Conservation (phyloP, 2,113 vertebrate species). For the Mormyrus iriodes region DNA sequence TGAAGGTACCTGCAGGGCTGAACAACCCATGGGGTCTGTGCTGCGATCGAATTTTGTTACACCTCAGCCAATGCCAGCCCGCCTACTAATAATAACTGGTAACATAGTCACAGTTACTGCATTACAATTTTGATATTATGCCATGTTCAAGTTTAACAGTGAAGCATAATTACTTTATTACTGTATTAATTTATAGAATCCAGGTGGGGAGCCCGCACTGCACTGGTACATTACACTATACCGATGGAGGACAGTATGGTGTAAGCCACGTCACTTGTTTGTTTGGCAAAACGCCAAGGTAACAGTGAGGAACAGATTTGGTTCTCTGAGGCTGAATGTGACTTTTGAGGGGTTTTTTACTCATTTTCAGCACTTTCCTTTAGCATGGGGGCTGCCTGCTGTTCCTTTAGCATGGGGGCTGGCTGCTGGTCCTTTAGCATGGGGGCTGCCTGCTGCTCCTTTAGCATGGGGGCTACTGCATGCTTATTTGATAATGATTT, state of each 20-base stretch:
- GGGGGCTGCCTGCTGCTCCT: too few species aligned
- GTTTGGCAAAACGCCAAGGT: background rate
- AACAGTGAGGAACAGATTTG: background rate
- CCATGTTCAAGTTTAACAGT: background rate
- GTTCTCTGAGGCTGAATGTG: background rate
- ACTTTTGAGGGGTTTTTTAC: background rate
- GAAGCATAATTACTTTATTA: background rate
- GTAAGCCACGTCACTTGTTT: background rate
- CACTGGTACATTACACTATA: background rate
- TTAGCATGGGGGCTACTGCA: too few species aligned
- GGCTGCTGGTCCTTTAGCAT: too few species aligned
- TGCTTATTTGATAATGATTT: background rate
- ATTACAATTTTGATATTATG: background rate
- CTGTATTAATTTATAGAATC: too few species aligned
- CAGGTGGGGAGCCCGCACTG: too few species aligned
- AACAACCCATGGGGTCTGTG: background rate
- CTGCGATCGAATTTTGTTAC: background rate
- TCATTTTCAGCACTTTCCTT: background rate
- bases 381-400: too few species aligned
- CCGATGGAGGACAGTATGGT: background rate
- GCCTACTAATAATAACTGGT: background rate
- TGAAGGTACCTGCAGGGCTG: background rate
- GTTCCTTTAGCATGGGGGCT: too few species aligned
- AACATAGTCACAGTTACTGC: background rate
- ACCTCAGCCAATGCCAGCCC: background rate